Conservation (phyloP, 2,888 invertebrate species). For the Leucophora obtusa region DNA sequence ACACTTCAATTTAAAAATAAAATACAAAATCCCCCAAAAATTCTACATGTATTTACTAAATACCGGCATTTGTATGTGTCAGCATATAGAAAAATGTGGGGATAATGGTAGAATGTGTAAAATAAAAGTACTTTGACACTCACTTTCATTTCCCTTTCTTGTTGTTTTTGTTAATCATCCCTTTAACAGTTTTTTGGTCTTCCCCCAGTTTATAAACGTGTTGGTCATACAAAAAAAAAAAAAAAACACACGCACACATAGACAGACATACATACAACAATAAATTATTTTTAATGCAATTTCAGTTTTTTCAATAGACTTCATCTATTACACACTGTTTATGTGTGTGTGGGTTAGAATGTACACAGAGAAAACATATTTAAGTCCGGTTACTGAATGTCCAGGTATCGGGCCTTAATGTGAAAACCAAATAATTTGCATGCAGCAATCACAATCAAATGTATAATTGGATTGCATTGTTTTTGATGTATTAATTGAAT, state of each 20-base stretch:
- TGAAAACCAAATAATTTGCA: no score
- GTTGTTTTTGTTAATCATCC: neutral
- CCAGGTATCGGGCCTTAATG: no score
- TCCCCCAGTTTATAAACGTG: neutral
- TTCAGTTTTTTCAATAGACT: slow-evolving; percentile 43
- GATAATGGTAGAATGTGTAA: slow-evolving; percentile 24
- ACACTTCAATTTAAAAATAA: neutral
- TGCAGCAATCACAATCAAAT: no score
- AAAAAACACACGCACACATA: no score
- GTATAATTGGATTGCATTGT: no score
- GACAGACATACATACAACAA: slow-evolving; percentile 16
- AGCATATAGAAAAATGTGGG: neutral
- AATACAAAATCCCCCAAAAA: neutral
- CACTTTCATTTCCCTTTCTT: slow-evolving; percentile 43
- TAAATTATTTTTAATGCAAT: slow-evolving; percentile 62
- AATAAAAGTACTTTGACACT: slow-evolving; percentile 52
- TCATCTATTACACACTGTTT: slow-evolving; percentile 9
- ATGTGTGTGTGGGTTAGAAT: slow-evolving; percentile 10
- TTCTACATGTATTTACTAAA: neutral
- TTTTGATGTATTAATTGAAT: no score
- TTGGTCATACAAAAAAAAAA: neutral
- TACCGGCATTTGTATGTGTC: slow-evolving; percentile 1
- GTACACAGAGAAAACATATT: no score
- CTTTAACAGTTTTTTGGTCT: neutral
- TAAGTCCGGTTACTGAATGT: no score